Base-by-base conservation (phyloP, 2,113 vertebrate species). In the Atractosteus spatula region DNA sequence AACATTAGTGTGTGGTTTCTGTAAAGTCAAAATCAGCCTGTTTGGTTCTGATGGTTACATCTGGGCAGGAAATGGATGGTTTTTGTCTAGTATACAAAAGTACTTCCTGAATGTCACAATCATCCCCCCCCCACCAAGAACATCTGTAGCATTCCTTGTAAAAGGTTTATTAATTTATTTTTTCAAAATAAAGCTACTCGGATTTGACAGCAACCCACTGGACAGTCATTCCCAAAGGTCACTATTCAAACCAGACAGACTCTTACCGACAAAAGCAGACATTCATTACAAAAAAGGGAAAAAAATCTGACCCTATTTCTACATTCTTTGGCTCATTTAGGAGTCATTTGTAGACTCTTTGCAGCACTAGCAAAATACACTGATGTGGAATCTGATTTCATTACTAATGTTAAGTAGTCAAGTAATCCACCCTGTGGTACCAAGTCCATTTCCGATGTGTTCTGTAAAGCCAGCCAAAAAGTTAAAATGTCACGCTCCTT, bases 141-240 rank as follows among this genome's bases (percentile, higher is more conserved):
- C 73, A 77, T 71, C 67, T 78, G 72, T 17, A 8, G 59, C 44
- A 61, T 54, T 69, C 17, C 41, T 41, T 62, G 72, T 73, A 68
- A 59, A 59, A 13, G 55, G 41, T 43, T 41, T 55, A 67, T 69
- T 57, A 56, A 69, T n/a, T 41, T 17, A 17, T 55, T 70, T 80
- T 61, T 68, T 5, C 10, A 10, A 10, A 43, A 68, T n/a, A 74
- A 41, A 70, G 64, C 41, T 43, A 44, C 55, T 61, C 44, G 57
- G 56, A 64, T 67, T 56, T 29, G 7, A 75, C 69, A 41, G 72
- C 65, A 59, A 73, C 0, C 45, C 65, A 72, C 55, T 72, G 69
- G 68, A 3, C 62, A 62, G 70, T 45, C 56, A 13, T 70, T 54
- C 44, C 7, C 67, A 14, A 71, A 64, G 62, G 12, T 61, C 56